Conservation (phyloP, 2,888 invertebrate genomes). For the Amblyjoppa proteus region DNA sequence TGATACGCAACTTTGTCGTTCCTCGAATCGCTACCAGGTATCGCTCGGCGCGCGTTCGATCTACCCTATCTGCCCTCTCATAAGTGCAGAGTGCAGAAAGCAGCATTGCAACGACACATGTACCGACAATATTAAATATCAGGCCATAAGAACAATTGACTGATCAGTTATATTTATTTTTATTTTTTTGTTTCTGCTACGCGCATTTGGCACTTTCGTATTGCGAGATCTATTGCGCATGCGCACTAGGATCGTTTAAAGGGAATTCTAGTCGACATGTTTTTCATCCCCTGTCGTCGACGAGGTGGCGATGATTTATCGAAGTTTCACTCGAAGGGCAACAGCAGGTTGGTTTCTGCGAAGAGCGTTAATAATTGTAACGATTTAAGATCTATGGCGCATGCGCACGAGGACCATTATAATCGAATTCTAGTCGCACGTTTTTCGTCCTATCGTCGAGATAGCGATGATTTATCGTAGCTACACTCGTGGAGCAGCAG, state of each 20-base stretch:
- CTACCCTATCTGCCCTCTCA: not conserved
- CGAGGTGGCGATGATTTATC: not conserved
- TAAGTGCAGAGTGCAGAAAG: not conserved
- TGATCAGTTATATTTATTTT: not conserved
- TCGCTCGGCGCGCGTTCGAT: not conserved
- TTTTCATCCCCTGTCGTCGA: constrained; percentile 5
- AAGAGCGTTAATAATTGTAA: not conserved
- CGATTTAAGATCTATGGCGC: not conserved
- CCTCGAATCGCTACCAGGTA: not conserved
- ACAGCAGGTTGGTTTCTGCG: too few species aligned
- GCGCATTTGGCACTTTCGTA: not conserved
- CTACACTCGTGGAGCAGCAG: not conserved
- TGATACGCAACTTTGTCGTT: not conserved
- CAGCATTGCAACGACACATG: not conserved
- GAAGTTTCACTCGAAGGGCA: too few species aligned
- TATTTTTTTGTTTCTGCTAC: not conserved
- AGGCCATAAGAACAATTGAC: not conserved
- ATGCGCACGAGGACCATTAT: constrained; percentile 6
- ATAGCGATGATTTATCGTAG: not conserved
- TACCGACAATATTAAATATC: not conserved
- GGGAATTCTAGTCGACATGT: not conserved
- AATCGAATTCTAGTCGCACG: not conserved
- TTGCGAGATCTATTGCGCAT: constrained; percentile 2
- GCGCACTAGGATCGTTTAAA: not conserved
- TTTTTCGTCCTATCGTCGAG: constrained; percentile 6